Conservation (phyloP, 2,888 invertebrate genomes). For the Smittia aterrima region DNA sequence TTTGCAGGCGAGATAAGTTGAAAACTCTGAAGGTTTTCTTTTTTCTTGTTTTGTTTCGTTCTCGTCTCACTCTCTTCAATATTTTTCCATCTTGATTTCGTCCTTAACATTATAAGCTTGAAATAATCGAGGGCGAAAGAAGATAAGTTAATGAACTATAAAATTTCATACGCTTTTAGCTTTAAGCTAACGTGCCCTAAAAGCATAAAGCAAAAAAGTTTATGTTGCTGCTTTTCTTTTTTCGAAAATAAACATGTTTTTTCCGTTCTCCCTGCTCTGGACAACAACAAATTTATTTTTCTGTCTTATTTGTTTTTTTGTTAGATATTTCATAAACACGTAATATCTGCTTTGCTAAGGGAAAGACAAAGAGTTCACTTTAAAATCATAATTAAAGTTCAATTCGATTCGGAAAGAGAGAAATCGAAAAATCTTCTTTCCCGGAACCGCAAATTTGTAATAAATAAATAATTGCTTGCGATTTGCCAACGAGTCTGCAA, state of each 20-base stretch:
- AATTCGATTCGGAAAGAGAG: too few species aligned
- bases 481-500: background rate
- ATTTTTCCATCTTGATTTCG: too few species aligned
- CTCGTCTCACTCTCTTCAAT: too few species aligned
- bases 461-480: too few species aligned
- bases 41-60: too few species aligned
- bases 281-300: conserved; percentile 8
- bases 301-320: background rate
- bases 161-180: conserved; percentile 15
- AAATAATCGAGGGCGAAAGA: too few species aligned
- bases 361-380: too few species aligned
- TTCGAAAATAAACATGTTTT: background rate
- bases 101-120: too few species aligned
- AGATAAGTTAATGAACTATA: conserved; percentile 19
- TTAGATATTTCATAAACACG: conserved; percentile 23
- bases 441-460: too few species aligned
- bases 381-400: too few species aligned
- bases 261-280: background rate
- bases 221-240: background rate
- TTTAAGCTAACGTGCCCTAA: conserved; percentile 31
- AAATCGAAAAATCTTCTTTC: background rate
- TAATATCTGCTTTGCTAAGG: conserved; percentile 24
- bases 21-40: too few species aligned
- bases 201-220: conserved; percentile 28
- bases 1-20: too few species aligned